A percentile compares a stretch with the other conserved stretches of the same genome.
Evolutionary conservation across 2,888 invertebrate species (phyloP).

Genomic region (Caenorhabditis uteleia): DNA sequence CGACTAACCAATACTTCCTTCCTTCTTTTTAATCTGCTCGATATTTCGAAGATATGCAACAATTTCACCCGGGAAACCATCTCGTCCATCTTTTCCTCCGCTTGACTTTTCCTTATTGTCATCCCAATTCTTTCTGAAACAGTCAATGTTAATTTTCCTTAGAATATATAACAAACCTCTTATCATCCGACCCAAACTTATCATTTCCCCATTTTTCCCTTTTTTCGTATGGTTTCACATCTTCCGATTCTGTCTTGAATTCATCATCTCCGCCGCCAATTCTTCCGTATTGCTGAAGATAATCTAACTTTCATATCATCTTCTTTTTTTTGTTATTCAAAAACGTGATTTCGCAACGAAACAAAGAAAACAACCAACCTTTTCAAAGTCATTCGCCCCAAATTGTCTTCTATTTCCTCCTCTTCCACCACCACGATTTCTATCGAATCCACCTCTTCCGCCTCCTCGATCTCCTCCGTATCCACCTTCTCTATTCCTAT

Average conservation of each 20-base stretch:
- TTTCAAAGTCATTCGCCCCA: conserved; percentile 20
- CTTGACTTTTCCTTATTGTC: neutral
- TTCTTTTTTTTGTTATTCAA: too few relatives aligned
- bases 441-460: too few relatives aligned
- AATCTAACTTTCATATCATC: neutral
- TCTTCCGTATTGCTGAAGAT: conserved; percentile 33
- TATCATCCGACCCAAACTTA: too few relatives aligned
- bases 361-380: too few relatives aligned
- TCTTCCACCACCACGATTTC: neutral
- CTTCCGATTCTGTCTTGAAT: neutral
- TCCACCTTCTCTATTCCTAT: neutral
- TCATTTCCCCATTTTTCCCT: neutral
- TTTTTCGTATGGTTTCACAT: conserved; percentile 1
- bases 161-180: too few relatives aligned
- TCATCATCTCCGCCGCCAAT: conserved; percentile 19
- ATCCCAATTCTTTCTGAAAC: too few relatives aligned
- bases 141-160: too few relatives aligned
- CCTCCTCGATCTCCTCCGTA: conserved; percentile 1
- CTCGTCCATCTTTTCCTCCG: conserved; percentile 20
- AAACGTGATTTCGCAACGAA: too few relatives aligned
- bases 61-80: conserved; percentile 49
- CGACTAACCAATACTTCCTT: conserved; percentile 27
- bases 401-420: conserved; percentile 9
- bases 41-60: conserved; percentile 46
- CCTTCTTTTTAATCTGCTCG: conserved; percentile 32